A percentile compares a stretch with the other conserved stretches of the same genome.
Evolutionary conservation across 2,888 invertebrate species (phyloP).

Genomic region (Drosophila buzzatii): DNA sequence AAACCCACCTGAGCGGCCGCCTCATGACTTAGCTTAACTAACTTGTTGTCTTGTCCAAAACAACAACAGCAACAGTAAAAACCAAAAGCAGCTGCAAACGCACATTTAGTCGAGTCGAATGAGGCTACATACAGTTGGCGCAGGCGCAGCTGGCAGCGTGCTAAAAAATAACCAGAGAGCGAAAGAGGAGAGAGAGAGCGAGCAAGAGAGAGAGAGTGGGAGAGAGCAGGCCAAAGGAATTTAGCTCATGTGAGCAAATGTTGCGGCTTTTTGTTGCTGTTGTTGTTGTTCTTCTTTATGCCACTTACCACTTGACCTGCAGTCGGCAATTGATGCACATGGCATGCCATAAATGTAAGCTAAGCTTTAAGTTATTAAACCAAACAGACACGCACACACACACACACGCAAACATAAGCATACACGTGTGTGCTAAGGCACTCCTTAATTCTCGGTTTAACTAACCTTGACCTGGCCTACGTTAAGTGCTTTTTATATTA

Average conservation of each 20-base stretch:
- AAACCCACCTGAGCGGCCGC: conserved; percentile 1
- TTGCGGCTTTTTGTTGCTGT: conserved; percentile 57
- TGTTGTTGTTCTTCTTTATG: background rate
- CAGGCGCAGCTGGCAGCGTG: conserved; percentile 48
- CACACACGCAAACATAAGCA: background rate
- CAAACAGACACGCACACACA: conserved; percentile 3
- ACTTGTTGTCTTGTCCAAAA: conserved; percentile 38
- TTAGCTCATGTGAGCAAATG: conserved; percentile 46
- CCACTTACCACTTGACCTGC: conserved; percentile 65
- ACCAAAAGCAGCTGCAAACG: conserved; percentile 46
- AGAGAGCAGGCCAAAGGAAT: conserved; percentile 19
- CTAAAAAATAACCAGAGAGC: conserved; percentile 50
- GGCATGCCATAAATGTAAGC: conserved; percentile 45
- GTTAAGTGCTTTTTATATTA: conserved; percentile 13
- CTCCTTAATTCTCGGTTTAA: conserved; percentile 8
- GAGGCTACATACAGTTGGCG: conserved; percentile 26
- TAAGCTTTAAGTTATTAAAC: conserved; percentile 32
- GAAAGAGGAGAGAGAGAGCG: background rate
- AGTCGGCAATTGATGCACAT: conserved; percentile 62
- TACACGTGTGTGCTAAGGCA: background rate
- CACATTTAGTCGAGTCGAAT: conserved; percentile 5
- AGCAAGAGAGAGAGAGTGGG: conserved; percentile 4
- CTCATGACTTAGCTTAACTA: conserved; percentile 10
- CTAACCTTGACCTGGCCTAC: conserved; percentile 38
- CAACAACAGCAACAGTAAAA: background rate